These are phyloP conservation scores for Diorhabda carinulata DNA, from an alignment of 1,140 invertebrate species.

Conservation along the genomic window DNA sequence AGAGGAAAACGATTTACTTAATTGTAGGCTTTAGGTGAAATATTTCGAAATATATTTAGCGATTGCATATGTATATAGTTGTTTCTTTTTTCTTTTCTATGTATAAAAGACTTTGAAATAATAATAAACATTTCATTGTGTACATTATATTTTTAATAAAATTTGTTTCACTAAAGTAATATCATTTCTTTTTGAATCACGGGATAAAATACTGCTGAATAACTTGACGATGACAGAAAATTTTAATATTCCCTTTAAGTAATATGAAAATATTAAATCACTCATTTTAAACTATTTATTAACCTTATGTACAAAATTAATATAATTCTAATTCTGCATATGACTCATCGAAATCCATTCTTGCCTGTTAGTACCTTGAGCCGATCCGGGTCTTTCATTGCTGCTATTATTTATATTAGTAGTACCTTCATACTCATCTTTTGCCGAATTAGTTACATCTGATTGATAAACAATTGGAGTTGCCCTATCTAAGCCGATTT, in stretches of 20 bases:
- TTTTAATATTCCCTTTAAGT: too few relatives aligned
- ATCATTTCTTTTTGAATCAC: too few relatives aligned
- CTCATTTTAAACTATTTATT: not conserved
- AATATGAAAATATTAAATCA: too few relatives aligned
- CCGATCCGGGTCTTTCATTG: slow-evolving; percentile 31
- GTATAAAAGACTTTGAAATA: slow-evolving; percentile 1
- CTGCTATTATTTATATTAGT: slow-evolving; percentile 13
- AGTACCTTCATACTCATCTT: slow-evolving; percentile 28
- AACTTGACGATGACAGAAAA: too few relatives aligned
- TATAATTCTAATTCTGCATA: slow-evolving; percentile 27
- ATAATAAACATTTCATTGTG: not conserved
- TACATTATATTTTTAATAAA: slow-evolving; percentile 3
- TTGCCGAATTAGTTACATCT: slow-evolving; percentile 23
- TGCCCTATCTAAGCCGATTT: slow-evolving; percentile 33
- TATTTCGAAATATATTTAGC: too few relatives aligned
- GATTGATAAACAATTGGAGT: slow-evolving; percentile 34
- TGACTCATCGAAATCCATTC: slow-evolving; percentile 35
- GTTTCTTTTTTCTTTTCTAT: not conserved
- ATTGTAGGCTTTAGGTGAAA: too few relatives aligned
- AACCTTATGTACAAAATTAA: not conserved
- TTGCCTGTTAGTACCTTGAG: slow-evolving; percentile 28
- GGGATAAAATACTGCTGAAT: too few relatives aligned
- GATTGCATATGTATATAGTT: not conserved
- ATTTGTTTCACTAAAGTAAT: not conserved
- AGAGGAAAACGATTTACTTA: too few relatives aligned